These are phyloP conservation scores for Megalopta genalis DNA, from an alignment of 1,140 invertebrate species.

Conservation along the genomic window DNA sequence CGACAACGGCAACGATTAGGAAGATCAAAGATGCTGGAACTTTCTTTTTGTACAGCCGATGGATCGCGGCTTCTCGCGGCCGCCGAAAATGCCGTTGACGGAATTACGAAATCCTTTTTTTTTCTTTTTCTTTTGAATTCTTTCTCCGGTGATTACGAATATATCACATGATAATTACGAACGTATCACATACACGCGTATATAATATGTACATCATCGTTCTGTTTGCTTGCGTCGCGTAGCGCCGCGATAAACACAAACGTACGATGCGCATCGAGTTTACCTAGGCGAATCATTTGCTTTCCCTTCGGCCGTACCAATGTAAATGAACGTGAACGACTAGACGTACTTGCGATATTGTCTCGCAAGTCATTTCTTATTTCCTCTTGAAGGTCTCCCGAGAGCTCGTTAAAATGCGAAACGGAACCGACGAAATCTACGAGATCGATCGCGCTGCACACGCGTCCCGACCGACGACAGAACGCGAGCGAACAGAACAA, in stretches of 20 bases:
- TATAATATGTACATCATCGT: slow-evolving; percentile 29
- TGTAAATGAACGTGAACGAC: slow-evolving; percentile 59
- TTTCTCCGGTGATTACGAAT: slow-evolving; percentile 42
- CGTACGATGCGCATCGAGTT: slow-evolving; percentile 32
- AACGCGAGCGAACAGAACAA: neutral
- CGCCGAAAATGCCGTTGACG: slow-evolving; percentile 51
- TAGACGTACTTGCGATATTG: slow-evolving; percentile 58
- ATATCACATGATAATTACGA: slow-evolving; percentile 56
- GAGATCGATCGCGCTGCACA: slow-evolving; percentile 7
- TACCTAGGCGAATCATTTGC: slow-evolving; percentile 12
- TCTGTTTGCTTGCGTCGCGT: slow-evolving; percentile 28
- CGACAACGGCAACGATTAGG: no score
- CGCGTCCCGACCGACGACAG: slow-evolving; percentile 2
- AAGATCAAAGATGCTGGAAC: no score
- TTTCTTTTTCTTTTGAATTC: no score
- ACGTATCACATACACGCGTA: slow-evolving; percentile 54
- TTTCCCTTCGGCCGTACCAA: slow-evolving; percentile 12
- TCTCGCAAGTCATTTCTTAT: slow-evolving; percentile 46
- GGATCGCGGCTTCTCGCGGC: neutral
- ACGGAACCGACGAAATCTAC: slow-evolving; percentile 23
- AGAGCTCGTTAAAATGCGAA: slow-evolving; percentile 50
- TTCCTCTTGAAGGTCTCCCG: slow-evolving; percentile 42
- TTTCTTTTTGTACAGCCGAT: no score
- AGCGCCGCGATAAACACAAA: slow-evolving; percentile 26
- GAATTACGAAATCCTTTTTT: slow-evolving; percentile 46